phyloP scores from a whole-genome alignment of 92 coral and sea anemone genomes.

The Porites evermanni region DNA sequence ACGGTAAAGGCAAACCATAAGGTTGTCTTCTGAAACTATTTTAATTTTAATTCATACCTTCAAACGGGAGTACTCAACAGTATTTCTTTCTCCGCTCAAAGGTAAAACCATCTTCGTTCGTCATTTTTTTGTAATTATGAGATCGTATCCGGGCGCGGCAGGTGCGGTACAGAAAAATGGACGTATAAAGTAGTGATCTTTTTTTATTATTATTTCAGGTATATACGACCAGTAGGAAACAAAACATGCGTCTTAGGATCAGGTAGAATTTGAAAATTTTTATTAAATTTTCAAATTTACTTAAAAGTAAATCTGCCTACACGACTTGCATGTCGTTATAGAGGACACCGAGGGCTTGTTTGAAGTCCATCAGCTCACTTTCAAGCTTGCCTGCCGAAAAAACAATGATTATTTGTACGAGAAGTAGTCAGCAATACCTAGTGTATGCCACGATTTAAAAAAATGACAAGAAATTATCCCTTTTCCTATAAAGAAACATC shows the following conservation, averaged over 20 bases:
- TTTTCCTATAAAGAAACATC: not conserved
- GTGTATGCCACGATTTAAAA: not conserved
- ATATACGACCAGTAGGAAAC: no score
- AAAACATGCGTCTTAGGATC: not conserved
- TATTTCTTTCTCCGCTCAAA: no score
- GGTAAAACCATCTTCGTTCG: no score
- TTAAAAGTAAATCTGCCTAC: constrained; percentile 19
- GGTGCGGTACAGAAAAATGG: no score
- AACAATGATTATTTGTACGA: not conserved
- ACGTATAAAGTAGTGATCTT: no score
- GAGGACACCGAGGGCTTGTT: constrained; percentile 87
- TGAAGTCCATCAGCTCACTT: constrained; percentile 90
- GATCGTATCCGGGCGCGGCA: no score
- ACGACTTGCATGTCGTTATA: constrained; percentile 85
- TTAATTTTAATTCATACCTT: no score
- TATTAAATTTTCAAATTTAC: not conserved
- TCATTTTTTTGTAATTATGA: no score
- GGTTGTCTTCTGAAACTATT: no score
- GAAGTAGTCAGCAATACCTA: not conserved
- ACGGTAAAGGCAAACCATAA: no score
- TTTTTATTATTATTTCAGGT: no score
- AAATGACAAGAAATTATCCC: not conserved
- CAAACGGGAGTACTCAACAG: no score
- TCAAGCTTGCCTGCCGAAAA: constrained; percentile 83
- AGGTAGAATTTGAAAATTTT: not conserved